Conservation (phyloP, 2,113 vertebrate genomes). For the Rousettus leschenaultii region DNA sequence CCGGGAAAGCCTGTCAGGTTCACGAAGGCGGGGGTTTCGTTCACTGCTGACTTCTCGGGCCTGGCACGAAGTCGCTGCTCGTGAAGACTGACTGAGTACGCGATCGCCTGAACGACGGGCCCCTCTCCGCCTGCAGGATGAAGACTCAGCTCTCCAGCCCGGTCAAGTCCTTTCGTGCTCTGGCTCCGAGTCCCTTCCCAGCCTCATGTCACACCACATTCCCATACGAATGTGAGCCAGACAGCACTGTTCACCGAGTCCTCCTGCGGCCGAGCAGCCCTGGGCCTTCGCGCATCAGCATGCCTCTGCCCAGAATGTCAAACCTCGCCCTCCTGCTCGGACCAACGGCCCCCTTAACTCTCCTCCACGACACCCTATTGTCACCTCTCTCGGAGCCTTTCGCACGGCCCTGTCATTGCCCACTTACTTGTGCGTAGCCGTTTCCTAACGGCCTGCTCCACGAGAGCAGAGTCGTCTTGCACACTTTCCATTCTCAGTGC, state of each 20-base stretch:
- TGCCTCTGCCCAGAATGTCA: not conserved
- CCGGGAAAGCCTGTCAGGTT: not conserved
- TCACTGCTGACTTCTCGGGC: not conserved
- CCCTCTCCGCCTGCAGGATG: not conserved
- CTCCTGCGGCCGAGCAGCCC: not conserved
- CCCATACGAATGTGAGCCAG: not conserved
- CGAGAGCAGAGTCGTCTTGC: rapidly evolving
- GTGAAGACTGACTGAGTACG: rapidly evolving
- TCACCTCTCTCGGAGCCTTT: not conserved
- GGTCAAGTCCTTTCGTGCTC: not conserved
- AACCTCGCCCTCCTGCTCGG: not conserved
- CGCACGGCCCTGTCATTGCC: not conserved
- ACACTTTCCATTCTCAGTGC: not conserved
- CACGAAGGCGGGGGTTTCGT: not conserved
- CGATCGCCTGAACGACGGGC: not conserved
- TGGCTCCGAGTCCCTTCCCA: not conserved
- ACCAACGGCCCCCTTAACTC: not conserved
- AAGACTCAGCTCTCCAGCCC: not conserved
- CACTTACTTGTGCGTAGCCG: not conserved
- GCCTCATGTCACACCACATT: no score
- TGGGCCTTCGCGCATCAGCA: not conserved
- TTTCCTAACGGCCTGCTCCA: not conserved
- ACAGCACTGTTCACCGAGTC: rapidly evolving
- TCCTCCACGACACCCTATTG: not conserved
- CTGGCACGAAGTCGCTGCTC: not conserved